Conservation (phyloP, 2,888 invertebrate species). For the Aphodius sticticus region DNA sequence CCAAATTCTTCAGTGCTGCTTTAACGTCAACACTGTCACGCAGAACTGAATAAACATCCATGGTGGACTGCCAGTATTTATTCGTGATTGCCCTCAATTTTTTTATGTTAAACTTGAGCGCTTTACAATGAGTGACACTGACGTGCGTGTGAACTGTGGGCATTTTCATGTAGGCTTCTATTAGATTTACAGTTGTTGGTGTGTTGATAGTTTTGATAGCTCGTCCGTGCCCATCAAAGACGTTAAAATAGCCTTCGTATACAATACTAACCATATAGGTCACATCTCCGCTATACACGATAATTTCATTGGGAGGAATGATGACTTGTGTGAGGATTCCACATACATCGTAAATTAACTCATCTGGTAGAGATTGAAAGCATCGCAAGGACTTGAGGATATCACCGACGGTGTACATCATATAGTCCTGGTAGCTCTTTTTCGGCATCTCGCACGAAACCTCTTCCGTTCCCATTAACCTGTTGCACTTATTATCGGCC, state of each 20-base stretch:
- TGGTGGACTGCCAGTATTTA: conserved; percentile 18
- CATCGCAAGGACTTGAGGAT: conserved; percentile 15
- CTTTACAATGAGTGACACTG: conserved; percentile 19
- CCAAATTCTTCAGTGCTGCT: background rate
- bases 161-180: conserved; percentile 24
- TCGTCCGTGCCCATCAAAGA: conserved; percentile 21
- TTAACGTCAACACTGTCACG: conserved; percentile 25
- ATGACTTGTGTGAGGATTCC: conserved; percentile 4
- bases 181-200: conserved; percentile 17
- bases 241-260: conserved; percentile 21
- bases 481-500: conserved; percentile 29
- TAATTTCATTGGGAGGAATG: conserved; percentile 31
- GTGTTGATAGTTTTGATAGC: conserved; percentile 6
- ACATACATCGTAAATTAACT: conserved; percentile 29
- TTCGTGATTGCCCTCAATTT: conserved; percentile 25
- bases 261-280: conserved; percentile 26
- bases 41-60: conserved; percentile 20
- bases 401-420: conserved; percentile 15
- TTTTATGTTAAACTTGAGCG: background rate
- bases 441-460: conserved; percentile 27
- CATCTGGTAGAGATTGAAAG: conserved; percentile 29
- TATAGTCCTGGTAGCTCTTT: conserved; percentile 26
- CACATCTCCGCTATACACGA: conserved; percentile 28
- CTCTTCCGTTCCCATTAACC: conserved; percentile 12
- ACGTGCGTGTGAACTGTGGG: conserved; percentile 27